Conservation (phyloP, 2,113 vertebrate genomes). For the Nannospalax galili region DNA sequence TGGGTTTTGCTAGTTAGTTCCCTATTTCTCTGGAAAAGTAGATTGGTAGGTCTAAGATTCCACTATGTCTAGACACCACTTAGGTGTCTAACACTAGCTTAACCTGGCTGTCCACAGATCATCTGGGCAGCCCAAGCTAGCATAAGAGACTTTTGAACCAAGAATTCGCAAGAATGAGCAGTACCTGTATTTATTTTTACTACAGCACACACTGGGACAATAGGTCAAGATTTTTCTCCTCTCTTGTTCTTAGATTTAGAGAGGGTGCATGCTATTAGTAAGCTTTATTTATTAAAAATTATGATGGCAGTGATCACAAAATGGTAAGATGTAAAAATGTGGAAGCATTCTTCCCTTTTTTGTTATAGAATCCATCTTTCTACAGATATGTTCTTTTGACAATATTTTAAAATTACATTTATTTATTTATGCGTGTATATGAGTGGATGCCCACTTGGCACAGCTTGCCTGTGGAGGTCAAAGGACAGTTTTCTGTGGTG, state of each 20-base stretch:
- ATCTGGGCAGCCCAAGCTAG: neutral
- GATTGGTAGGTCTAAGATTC: neutral
- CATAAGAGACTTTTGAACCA: neutral
- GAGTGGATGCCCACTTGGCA: neutral
- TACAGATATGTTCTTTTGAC: neutral
- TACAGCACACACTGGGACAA: neutral
- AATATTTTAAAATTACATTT: neutral
- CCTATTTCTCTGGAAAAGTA: conserved; percentile 16
- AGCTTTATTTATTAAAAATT: neutral
- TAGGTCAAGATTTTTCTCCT: neutral
- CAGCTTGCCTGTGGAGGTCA: neutral
- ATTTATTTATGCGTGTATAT: neutral
- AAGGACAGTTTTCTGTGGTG: neutral
- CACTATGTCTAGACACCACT: neutral
- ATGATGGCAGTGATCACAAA: neutral
- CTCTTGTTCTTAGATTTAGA: neutral
- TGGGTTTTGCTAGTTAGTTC: conserved; percentile 15
- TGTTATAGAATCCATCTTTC: neutral
- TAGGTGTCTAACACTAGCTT: neutral
- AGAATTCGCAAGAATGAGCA: neutral
- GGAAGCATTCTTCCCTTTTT: neutral
- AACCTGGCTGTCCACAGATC: neutral
- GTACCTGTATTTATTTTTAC: neutral
- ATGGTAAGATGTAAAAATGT: neutral
- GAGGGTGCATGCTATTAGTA: neutral